Evolutionary conservation across 2,888 invertebrate species (phyloP).

Genomic region (Scaeva pyrastri): DNA sequence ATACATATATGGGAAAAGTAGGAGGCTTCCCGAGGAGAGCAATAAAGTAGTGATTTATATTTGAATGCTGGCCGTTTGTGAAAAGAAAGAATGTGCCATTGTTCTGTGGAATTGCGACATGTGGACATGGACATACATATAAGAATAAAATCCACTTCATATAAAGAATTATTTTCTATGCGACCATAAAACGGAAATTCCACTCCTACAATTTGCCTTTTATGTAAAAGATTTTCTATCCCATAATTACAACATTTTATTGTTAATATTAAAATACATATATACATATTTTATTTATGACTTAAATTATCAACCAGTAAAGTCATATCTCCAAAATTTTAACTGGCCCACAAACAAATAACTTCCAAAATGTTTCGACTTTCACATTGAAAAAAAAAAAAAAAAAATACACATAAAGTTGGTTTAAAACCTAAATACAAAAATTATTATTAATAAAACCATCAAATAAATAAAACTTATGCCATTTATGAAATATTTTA

Average conservation of each 20-base stretch:
- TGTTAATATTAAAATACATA: slow-evolving; percentile 5
- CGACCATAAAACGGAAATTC: neutral
- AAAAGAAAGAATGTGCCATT: neutral
- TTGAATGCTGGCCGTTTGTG: neutral
- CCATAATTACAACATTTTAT: slow-evolving; percentile 4
- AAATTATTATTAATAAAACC: slow-evolving; percentile 49
- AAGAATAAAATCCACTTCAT: neutral
- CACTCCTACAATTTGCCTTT: slow-evolving; percentile 10
- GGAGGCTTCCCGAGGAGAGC: neutral
- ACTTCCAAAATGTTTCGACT: neutral
- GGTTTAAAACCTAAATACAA: slow-evolving; percentile 23
- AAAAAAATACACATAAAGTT: slow-evolving; percentile 22
- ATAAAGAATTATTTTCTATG: neutral
- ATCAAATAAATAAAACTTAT: slow-evolving; percentile 48
- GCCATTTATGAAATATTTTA: slow-evolving; percentile 39
- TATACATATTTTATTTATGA: slow-evolving; percentile 17
- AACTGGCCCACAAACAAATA: slow-evolving; percentile 4
- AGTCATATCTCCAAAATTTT: slow-evolving; percentile 1
- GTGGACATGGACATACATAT: neutral
- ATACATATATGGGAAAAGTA: neutral
- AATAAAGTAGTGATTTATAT: slow-evolving; percentile 22
- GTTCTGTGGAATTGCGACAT: neutral
- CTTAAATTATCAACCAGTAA: neutral
- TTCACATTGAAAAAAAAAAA: slow-evolving; percentile 7
- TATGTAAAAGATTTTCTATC: neutral